Base-by-base conservation (phyloP, 2,113 vertebrate genomes). In the Leucoraja erinaceus region DNA sequence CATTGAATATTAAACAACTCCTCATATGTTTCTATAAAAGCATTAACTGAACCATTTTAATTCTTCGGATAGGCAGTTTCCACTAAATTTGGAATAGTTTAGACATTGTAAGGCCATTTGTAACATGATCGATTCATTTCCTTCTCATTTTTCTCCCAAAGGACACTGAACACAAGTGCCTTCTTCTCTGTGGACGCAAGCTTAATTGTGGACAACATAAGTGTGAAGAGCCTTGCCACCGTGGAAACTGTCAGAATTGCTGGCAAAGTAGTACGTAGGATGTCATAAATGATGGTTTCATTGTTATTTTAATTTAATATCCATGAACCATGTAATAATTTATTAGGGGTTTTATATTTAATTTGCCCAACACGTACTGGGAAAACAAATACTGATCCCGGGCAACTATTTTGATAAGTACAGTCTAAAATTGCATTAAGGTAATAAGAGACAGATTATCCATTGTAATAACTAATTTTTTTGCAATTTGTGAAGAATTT, bases 191-290 rank as follows among this genome's bases (percentile, higher is more conserved):
- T 94, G 97, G 98, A 94, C 97, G 98, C 95, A 99, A 99, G 95
- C 98, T 99, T 92, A 98, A 97, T 94, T 99, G 99, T 94, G 98
- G 98, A 94, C 97, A 98, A 94, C 99, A 99, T 38, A 97, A 98
- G 93, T 99, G 98, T 95, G 98, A 99, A 95, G 98, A 99, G 93
- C 97, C 97, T 25, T 99, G 99, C 95, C 99, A 99, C 95, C 97
- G 98, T 93, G 98, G 98, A 93, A 99, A 97, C 95, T 99, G 99
- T 95, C 98, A 98, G 93, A 97, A 97, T 0, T 99, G 99, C 95
- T 99, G 98, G 99, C 98, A 99, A 96, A 98, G 98, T 93, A 98
- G 99, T 99, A 95, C 97, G 98, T 97, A 33, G 68, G 6, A 54
- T 72, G 31, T 54, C 31, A 54, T 54, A 72, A 72, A 25, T 68